phyloP scores from a whole-genome alignment of 2,888 invertebrate species.

The Pyrrhia umbra region DNA sequence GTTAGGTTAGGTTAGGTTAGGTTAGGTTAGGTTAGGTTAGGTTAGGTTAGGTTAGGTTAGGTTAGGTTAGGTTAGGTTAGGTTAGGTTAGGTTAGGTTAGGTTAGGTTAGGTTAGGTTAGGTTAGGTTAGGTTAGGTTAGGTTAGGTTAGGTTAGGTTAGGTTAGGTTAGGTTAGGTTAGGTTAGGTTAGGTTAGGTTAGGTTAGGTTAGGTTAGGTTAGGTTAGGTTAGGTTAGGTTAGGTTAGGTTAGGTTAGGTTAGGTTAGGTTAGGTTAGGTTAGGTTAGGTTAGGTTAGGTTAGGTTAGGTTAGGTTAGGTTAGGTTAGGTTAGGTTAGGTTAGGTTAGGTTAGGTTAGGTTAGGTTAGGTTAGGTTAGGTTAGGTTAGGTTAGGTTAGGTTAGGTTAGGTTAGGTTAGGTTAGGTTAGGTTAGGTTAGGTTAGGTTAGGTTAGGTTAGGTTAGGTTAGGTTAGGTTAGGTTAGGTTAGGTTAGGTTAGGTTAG shows the following conservation, averaged over 20 bases:
- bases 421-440: slow-evolving; percentile 5
- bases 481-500: slow-evolving; percentile 5
- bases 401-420: slow-evolving; percentile 5
- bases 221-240: slow-evolving; percentile 5
- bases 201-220: slow-evolving; percentile 5
- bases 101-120: slow-evolving; percentile 5
- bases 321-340: slow-evolving; percentile 5
- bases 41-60: slow-evolving; percentile 5
- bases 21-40: slow-evolving; percentile 5
- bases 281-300: slow-evolving; percentile 5
- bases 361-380: slow-evolving; percentile 5
- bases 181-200: slow-evolving; percentile 5
- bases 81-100: slow-evolving; percentile 5
- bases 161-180: slow-evolving; percentile 5
- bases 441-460: slow-evolving; percentile 5
- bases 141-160: slow-evolving; percentile 5
- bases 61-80: slow-evolving; percentile 5
- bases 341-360: slow-evolving; percentile 5
- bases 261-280: slow-evolving; percentile 5
- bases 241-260: slow-evolving; percentile 5
- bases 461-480: slow-evolving; percentile 5
- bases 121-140: slow-evolving; percentile 5
- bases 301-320: slow-evolving; percentile 5
- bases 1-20: slow-evolving; percentile 5
- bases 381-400: slow-evolving; percentile 5